Evolutionary conservation across 2,888 invertebrate species (phyloP).

Genomic region (Campoplex nolae): DNA sequence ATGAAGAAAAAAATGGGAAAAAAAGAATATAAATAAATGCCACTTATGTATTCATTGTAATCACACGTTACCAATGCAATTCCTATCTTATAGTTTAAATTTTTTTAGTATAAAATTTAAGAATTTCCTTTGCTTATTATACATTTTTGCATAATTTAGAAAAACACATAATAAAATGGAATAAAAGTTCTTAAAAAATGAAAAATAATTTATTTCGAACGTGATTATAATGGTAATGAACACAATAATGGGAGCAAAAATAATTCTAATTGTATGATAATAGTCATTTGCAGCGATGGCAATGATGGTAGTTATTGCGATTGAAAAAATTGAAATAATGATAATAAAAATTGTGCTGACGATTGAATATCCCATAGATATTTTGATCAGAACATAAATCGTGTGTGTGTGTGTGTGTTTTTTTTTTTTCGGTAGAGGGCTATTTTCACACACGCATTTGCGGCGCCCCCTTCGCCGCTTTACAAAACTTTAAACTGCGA

Average conservation of each 20-base stretch:
- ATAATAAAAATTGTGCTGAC: background rate
- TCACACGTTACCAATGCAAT: background rate
- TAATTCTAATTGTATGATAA: background rate
- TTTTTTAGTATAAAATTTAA: too few relatives aligned
- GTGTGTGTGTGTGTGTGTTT: constrained; percentile 39
- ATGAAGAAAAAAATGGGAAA: background rate
- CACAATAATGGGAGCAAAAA: background rate
- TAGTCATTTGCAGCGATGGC: background rate
- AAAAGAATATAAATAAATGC: background rate
- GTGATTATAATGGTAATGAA: background rate
- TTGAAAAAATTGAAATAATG: background rate
- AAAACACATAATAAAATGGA: background rate
- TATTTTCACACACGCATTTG: constrained; percentile 68
- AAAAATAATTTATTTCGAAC: too few relatives aligned
- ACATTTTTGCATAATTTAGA: background rate
- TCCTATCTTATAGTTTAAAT: background rate
- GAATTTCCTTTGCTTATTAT: too few relatives aligned
- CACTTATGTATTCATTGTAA: background rate
- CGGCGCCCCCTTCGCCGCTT: constrained; percentile 45
- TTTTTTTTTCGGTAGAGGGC: constrained; percentile 43
- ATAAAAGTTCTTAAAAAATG: background rate
- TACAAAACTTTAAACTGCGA: constrained; percentile 78
- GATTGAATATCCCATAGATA: background rate
- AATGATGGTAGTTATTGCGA: background rate
- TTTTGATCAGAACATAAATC: constrained; percentile 51